Conservation (phyloP, 1,140 invertebrate species). For the Bombus cullumanus region DNA sequence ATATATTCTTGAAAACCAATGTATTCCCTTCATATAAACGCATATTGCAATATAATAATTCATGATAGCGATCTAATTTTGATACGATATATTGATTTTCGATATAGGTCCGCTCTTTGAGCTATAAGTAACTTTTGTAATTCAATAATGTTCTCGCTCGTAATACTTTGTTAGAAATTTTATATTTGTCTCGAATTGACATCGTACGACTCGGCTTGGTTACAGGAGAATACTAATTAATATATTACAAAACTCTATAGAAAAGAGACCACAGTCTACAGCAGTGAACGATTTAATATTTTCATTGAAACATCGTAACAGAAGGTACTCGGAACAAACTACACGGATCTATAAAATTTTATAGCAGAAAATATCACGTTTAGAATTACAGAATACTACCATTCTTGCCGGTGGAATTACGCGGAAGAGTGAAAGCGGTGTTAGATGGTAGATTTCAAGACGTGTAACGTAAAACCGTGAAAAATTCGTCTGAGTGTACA, state of each 20-base stretch:
- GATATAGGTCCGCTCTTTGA: not conserved
- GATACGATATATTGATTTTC: not conserved
- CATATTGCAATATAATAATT: not conserved
- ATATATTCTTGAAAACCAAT: not conserved
- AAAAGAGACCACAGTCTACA: too few species aligned
- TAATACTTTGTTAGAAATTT: not conserved
- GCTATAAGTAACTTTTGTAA: not conserved
- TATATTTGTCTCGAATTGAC: not conserved
- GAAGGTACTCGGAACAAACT: not conserved
- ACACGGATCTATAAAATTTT: not conserved
- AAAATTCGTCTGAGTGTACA: conserved; percentile 35
- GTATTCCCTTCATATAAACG: not conserved
- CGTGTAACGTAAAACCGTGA: conserved; percentile 49
- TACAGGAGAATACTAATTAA: too few species aligned
- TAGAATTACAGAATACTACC: not conserved
- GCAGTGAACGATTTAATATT: not conserved
- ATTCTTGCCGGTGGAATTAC: not conserved
- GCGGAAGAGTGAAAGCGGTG: not conserved
- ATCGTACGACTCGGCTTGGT: not conserved
- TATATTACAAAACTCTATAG: too few species aligned
- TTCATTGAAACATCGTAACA: not conserved
- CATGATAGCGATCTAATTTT: conserved; percentile 1
- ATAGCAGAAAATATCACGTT: not conserved
- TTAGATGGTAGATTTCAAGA: not conserved
- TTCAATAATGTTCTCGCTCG: not conserved